A percentile compares a stretch with the other conserved stretches of the same genome.
phyloP scores from a whole-genome alignment of 2,113 vertebrate genomes.

The Myxocyprinus asiaticus region DNA sequence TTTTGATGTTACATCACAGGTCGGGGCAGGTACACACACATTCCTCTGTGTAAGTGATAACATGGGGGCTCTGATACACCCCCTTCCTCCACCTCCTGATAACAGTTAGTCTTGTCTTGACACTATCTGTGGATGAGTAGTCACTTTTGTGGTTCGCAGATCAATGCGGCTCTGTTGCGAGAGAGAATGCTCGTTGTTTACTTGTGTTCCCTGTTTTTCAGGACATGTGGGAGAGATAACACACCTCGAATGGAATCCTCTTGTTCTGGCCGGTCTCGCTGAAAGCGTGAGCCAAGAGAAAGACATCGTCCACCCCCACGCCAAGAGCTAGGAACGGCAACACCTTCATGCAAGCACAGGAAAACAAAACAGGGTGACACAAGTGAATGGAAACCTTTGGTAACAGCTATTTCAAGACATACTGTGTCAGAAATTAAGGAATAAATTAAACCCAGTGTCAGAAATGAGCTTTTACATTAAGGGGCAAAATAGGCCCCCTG shows the following conservation, averaged over 20 bases:
- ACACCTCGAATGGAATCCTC: slow-evolving; percentile 98
- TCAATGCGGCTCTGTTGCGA: background rate
- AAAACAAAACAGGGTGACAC: slow-evolving; percentile 1
- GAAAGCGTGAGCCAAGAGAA: slow-evolving; percentile 96
- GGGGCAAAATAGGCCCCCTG: too few species aligned
- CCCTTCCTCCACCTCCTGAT: slow-evolving; percentile 4
- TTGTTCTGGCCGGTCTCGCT: slow-evolving; percentile 98
- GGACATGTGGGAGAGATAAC: slow-evolving; percentile 32
- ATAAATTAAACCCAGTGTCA: too few species aligned
- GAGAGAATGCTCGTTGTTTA: slow-evolving; percentile 4
- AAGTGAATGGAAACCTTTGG: background rate
- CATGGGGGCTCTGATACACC: slow-evolving; percentile 43
- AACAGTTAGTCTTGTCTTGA: slow-evolving; percentile 36
- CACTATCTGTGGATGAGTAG: slow-evolving; percentile 35
- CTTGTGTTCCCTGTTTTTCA: slow-evolving; percentile 6
- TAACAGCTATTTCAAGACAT: too few species aligned
- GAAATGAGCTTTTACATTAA: too few species aligned
- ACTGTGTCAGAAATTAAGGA: too few species aligned
- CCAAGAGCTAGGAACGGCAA: slow-evolving; percentile 97
- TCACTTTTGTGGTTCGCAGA: background rate
- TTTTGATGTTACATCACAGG: slow-evolving; percentile 68
- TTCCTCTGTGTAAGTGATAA: slow-evolving; percentile 68
- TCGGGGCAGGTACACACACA: slow-evolving; percentile 71
- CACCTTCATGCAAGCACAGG: slow-evolving; percentile 75
- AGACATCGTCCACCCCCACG: slow-evolving; percentile 97